Evolutionary conservation across 2,797 vertebrate species (phyloP), one percentile per base, ranked within the genome.

Genomic region (Austrolebias charrua): DNA sequence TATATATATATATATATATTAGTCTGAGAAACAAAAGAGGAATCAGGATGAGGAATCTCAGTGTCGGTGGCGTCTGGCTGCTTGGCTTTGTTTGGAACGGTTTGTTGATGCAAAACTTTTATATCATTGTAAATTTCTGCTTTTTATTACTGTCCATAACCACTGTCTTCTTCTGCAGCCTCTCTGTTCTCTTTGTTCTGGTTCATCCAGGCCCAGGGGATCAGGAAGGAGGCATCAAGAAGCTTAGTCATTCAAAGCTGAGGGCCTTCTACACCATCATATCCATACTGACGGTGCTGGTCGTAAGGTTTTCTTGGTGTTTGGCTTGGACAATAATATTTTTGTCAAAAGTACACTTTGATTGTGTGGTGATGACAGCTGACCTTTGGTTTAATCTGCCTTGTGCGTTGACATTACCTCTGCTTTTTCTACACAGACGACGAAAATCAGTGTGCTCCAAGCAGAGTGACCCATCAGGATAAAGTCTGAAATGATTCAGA

Each of bases 371-470:
- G 5, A 47, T 56, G 31, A 15, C 9, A 1, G 13, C 4, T 4
- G 44, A 28, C 14, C 19, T 52, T 18, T 63, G 67, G 56, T 4
- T 60, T 7, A 0, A 1, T 51, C 12, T 81, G 28, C 57, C 63
- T 42, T 60, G 47, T 5, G 64, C 35, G 29, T 28, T 70, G 31
- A 55, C 72, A 14, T 8, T 48, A 18, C 52, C 48, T 1, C 55
- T 75, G 58, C 61, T 78, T 15, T 75, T 51, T 54, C 55, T 78
- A 2, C 49, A 72, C n/a, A 45, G 59, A 51, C 44, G 44, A 20
- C 52, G 66, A 14, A 71, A 75, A n/a, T n/a, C 16, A 2, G 0
- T 12, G 0, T 46, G 44, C 15, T 63, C 12, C 2, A 61, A 8
- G 38, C 18, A 46, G 4, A 6, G 44, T 4, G n/a, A 18, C n/a